phyloP scores from a whole-genome alignment of 2,113 vertebrate genomes.

The Ammodytes marinus region DNA sequence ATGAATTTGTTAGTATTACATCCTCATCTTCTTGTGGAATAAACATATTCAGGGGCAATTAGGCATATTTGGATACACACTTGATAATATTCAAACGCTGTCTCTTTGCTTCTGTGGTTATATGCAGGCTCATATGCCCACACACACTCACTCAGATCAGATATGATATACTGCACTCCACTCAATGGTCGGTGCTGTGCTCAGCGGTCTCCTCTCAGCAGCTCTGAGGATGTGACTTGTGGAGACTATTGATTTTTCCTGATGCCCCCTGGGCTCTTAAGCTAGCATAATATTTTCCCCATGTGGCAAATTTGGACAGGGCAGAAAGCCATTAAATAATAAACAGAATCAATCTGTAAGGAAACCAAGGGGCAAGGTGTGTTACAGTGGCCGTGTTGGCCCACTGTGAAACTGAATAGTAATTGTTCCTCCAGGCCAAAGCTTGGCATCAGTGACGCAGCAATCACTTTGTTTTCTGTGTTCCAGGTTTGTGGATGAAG shows the following conservation, averaged over 20 bases:
- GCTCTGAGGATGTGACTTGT: constrained; percentile 53
- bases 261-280: constrained; percentile 38
- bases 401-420: constrained; percentile 22
- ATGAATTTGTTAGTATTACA: not conserved
- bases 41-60: not conserved
- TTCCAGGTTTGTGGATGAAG: constrained; percentile 2
- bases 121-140: constrained; percentile 19
- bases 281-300: constrained; percentile 63
- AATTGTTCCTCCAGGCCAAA: constrained; percentile 31
- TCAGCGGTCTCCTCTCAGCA: constrained; percentile 45
- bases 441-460: not conserved
- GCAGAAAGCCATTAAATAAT: constrained; percentile 33
- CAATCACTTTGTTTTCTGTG: not conserved
- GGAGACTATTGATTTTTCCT: constrained; percentile 70
- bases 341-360: constrained; percentile 47
- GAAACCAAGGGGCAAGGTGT: constrained; percentile 30
- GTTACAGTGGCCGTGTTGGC: constrained; percentile 41
- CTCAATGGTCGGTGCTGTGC: constrained; percentile 35
- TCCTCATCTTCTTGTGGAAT: not conserved
- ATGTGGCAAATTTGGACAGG: constrained; percentile 54
- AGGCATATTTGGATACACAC: not conserved
- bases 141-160: constrained; percentile 37
- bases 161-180: constrained; percentile 45
- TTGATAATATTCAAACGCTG: constrained; percentile 22
- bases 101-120: constrained; percentile 19